Evolutionary conservation across 2,888 invertebrate genomes (phyloP), one percentile per base, ranked within the genome.

Genomic region (Acronicta psi): DNA sequence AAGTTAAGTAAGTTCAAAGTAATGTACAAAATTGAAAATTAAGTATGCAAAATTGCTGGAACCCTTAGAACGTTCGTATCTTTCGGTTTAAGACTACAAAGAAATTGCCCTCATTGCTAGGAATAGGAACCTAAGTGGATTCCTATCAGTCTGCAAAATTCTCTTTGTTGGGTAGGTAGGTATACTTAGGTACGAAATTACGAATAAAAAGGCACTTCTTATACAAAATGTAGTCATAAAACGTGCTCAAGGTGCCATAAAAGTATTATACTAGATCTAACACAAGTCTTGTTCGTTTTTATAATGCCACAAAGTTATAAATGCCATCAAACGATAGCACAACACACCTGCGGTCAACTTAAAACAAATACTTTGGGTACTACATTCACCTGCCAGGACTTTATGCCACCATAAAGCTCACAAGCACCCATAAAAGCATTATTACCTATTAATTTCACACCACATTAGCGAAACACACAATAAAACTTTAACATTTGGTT

Each of bases 391-490:
- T 91, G 89, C 82, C 83, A 84, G 79, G 76, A 83, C 82, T 92
- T 93, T 92, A 93, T 89, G 88, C 77, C 85, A 85, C 90, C 83
- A 93, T 93, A 93, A 94, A 94, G 84, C 84, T 82, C 84, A 87
- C 85, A 89, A 92, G 92, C 86, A 88, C 87, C 93, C 90, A 92
- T 94, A 93, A 94, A 93, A 86, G 89, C 87, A 92, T 93, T 93
- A 94, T 92, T 90, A 90, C 92, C 94, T 93, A 94, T 94, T 93
- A 93, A 94, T 94, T 93, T 94, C 92, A 93, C 94, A 94, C 92
- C 91, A 89, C 92, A 94, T 94, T 94, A 93, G 94, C 93, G 90
- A 92, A 92, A 92, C 94, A 92, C 83, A 92, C 91, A 92, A 93
- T 93, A 93, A 94, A 94, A 94, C 89, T 93, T 92, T 84, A 91